Base-by-base conservation (phyloP, 2,113 vertebrate genomes). In the Actenoides lindsayi region DNA sequence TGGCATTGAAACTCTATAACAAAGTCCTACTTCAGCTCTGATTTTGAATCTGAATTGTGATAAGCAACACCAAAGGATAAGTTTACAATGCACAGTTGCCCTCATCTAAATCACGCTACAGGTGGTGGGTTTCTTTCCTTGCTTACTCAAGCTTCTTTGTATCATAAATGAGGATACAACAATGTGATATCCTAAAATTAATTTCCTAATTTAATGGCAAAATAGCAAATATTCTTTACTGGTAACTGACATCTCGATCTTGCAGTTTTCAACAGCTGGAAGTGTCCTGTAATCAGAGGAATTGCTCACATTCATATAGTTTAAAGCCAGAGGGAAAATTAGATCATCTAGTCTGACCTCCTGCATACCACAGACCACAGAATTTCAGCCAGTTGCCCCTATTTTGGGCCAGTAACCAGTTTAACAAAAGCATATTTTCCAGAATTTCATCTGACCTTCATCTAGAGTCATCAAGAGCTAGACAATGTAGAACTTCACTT, bases 361-460 rank as follows among this genome's bases (percentile, higher is more conserved):
- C 86, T 13, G 8, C 1, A 3, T 50, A 87, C 90, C 96, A 96
- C 96, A 94, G 83, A 95, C 93, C 96, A 95, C 93, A 96, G 85
- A 64, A 92, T 89, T 96, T 92, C 80, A 94, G 83, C 65, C 90
- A 81, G 88, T 79, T 90, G 89, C 73, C 77, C 85, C 90, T 87
- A 78, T 68, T 92, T 76, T 82, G 53, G 65, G 62, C 80, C 85
- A 94, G 76, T 46, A 93, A 93, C 59, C 39, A 48, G 53, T 82
- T 93, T 94, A 92, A 96, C 92, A 95, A 97, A 95, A 89, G 93
- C 39, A 2, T 46, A 78, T 97, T 93, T 97, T 94, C 86, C 96
- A 96, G 96, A 94, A 95, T 90, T 93, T 78, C 94, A 71, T 92
- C 20, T 94, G 90, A 96, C 80, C 83, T 94, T 83, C 73, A 53